Base-by-base conservation (phyloP, 64 coral and sea anemone species). In the Dendrophyllia cribrosa region DNA sequence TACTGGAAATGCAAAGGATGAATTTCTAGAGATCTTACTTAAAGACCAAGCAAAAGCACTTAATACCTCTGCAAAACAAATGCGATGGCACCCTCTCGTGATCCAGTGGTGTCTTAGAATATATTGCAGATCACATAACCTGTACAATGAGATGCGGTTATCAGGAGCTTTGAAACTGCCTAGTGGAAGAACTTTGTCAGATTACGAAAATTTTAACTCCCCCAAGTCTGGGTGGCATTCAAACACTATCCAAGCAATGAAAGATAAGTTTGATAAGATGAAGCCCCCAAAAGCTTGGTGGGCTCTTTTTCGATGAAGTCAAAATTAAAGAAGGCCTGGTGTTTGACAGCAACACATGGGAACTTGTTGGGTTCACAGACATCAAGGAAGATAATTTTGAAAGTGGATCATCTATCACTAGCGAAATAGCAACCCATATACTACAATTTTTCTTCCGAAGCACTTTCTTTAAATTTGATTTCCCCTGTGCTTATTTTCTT, bases 321-420 rank as follows among this genome's bases (percentile, higher is more conserved):
- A 95, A 95, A 65, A 95, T 88, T 49, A 95, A 95, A 78, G 88
- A 91, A 52, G 93, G 88, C 1, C 83, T 91, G 4, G 89, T 95
- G 7, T 95, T 91, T 60, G 74, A 87, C 44, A 66, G 44, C 45
- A 87, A 50, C 11, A 95, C 44, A 22, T 95, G 81, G 81, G 93
- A 95, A 75, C 72, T 95, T 7, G 77, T 91, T 24, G 88, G 93
- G 0, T 95, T 91, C 23, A 76, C 71, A 24, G 86, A 88, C 7
- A 15, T 76, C 3, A 58, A 75, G 3, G 69, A 75, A 53, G 70
- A 88, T 72, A 43, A 72, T 55, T 23, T n/a, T 11, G 8, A 43
- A 26, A 19, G 7, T 17, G 22, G 22, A 16, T 43, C 17, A 43
- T 20, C 58, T 22, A 14, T 25, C n/a, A 76, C 65, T 26, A 51